Evolutionary conservation across 2,797 vertebrate species (phyloP).

Genomic region (Antrozous pallidus): DNA sequence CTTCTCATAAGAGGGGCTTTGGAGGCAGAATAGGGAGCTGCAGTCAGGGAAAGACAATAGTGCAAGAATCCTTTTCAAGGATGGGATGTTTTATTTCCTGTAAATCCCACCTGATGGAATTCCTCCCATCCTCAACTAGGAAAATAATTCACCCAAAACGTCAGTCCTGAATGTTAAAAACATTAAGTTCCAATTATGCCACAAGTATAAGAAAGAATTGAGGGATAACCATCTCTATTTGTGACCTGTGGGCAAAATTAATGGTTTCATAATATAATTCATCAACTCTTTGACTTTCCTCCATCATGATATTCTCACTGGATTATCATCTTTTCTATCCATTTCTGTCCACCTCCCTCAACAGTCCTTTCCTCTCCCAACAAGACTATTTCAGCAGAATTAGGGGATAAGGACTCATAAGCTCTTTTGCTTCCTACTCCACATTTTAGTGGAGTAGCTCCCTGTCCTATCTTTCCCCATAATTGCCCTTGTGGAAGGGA

Average conservation of each 20-base stretch:
- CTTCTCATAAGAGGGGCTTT: neutral
- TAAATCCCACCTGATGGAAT: neutral
- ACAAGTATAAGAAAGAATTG: neutral
- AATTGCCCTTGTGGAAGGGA: neutral
- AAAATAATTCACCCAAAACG: neutral
- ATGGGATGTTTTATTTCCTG: neutral
- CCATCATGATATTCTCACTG: accelerated
- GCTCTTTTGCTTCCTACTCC: neutral
- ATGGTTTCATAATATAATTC: neutral
- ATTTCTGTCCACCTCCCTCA: neutral
- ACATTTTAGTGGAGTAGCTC: no score
- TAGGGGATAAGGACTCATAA: neutral
- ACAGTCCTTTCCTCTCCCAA: neutral
- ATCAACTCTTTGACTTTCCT: neutral
- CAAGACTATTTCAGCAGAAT: neutral
- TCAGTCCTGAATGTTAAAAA: neutral
- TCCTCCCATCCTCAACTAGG: neutral
- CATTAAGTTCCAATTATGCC: neutral
- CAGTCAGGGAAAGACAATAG: neutral
- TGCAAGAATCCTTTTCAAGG: neutral
- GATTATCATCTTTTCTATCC: neutral
- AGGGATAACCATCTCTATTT: neutral
- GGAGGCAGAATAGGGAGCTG: neutral
- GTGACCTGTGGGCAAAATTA: neutral
- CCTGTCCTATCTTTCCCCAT: neutral